Base-by-base conservation (phyloP, 2,888 invertebrate genomes). In the Cephus sareptanus region DNA sequence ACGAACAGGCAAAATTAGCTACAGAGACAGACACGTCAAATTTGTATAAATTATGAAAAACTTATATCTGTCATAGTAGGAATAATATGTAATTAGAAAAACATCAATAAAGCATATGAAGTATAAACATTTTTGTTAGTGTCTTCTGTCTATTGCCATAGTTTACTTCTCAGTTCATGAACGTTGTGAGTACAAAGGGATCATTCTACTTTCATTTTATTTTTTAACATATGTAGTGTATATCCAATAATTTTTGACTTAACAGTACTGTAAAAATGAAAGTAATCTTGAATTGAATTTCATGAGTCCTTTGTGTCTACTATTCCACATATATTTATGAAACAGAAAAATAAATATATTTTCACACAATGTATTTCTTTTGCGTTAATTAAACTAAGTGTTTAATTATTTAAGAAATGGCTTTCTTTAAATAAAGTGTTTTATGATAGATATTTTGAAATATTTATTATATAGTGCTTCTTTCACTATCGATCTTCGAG, bases 401-500 rank as follows among this genome's bases (percentile, higher is more conserved):
- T 77, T 56, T 34, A 40, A 33, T 33, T 73, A 77, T 56, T 70
- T 69, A 78, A 4, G 69, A 71, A 34, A 69, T 73, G 69, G n/a
- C 33, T 73, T 74, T 73, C 33, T 71, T 77, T 71, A 74, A 71
- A 76, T 80, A 78, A 69, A 75, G 75, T 75, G 70, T 74, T 77
- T 77, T 70, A 56, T 76, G 9, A 23, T 56, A 33, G 75, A 73
- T 34, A 70, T 70, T 79, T 79, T 75, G 75, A 69, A 79, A 56
- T 71, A 74, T 75, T 68, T 76, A 81, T 83, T 13, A 74, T 70
- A 23, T 9, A 15, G 73, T 12, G 69, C n/a, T 73, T 69, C 40
- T 35, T 74, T 33, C 69, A 82, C 94, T 94, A 96, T 92, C 96
- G 95, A 84, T 97, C 97, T 92, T 98, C 98, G 81, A 98, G 92